phyloP scores from a whole-genome alignment of 1,140 invertebrate species.

The Aphelinus certus region DNA sequence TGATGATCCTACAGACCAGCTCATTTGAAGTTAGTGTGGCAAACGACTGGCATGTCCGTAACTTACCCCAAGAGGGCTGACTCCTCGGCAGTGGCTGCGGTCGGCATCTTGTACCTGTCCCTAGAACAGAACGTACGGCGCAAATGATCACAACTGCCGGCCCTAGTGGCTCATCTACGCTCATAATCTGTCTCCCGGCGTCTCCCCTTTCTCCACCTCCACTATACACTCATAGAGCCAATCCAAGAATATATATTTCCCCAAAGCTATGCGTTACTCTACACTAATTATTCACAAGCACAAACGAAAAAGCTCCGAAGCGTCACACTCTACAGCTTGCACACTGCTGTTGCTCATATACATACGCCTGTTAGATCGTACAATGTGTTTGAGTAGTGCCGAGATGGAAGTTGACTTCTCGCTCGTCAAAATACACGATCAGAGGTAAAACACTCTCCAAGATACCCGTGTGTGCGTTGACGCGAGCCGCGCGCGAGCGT shows the following conservation, averaged over 20 bases:
- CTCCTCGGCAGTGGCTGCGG: constrained; percentile 74
- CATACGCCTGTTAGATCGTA: no score
- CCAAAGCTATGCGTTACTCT: background rate
- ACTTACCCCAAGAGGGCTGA: constrained; percentile 78
- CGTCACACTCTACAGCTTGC: constrained; percentile 22
- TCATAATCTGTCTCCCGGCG: constrained; percentile 27
- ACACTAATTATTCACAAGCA: constrained; percentile 4
- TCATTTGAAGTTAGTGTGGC: no score
- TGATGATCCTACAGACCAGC: no score
- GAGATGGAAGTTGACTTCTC: no score
- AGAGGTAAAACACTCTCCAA: no score
- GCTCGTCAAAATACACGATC: no score
- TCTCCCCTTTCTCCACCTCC: constrained; percentile 20
- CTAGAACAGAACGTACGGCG: constrained; percentile 68
- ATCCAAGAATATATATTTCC: background rate
- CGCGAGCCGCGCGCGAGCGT: no score
- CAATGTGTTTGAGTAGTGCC: no score
- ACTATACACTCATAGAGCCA: background rate
- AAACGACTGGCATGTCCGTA: background rate
- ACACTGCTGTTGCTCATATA: background rate
- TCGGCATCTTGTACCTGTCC: constrained; percentile 72
- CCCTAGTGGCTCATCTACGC: constrained; percentile 54
- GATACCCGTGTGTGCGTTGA: no score
- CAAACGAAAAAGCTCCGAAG: constrained; percentile 31
- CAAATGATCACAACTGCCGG: constrained; percentile 61